A percentile compares a stretch with the other conserved stretches of the same genome.
phyloP scores from a whole-genome alignment of 2,797 vertebrate genomes.

The Tapirus indicus region DNA sequence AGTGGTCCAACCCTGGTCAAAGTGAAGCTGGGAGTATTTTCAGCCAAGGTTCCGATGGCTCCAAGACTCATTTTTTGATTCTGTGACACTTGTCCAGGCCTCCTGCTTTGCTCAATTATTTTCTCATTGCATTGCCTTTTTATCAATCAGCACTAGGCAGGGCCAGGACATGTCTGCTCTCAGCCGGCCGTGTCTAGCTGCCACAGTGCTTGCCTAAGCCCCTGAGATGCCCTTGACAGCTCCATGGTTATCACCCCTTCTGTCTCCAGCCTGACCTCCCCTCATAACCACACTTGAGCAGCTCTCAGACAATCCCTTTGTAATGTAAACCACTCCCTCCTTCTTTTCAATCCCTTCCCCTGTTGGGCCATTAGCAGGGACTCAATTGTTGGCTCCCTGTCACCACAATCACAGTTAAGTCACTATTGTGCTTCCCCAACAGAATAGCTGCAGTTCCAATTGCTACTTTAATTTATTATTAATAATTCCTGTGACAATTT shows the following conservation, averaged over 20 bases:
- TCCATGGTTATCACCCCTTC: conserved; percentile 69
- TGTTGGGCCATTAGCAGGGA: conserved; percentile 76
- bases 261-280: conserved; percentile 73
- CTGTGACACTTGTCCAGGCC: conserved; percentile 37
- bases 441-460: conserved; percentile 62
- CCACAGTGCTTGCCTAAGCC: conserved; percentile 55
- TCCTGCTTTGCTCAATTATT: conserved; percentile 54
- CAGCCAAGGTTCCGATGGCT: conserved; percentile 7
- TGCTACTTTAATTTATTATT: conserved; percentile 79
- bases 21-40: conserved; percentile 52
- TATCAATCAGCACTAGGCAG: conserved; percentile 27
- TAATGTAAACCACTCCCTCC: conserved; percentile 81
- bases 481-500: conserved; percentile 74
- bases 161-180: conserved; percentile 53
- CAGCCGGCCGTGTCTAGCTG: background rate
- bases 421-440: conserved; percentile 68
- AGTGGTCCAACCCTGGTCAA: conserved; percentile 34
- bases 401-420: conserved; percentile 72
- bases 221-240: conserved; percentile 80
- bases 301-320: conserved; percentile 79
- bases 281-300: conserved; percentile 73
- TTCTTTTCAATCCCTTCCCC: conserved; percentile 76
- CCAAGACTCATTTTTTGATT: conserved; percentile 40
- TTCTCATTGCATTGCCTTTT: conserved; percentile 58
- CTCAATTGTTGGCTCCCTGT: conserved; percentile 73